Base-by-base conservation (phyloP, 2,113 vertebrate species). In the Sapajus apella region DNA sequence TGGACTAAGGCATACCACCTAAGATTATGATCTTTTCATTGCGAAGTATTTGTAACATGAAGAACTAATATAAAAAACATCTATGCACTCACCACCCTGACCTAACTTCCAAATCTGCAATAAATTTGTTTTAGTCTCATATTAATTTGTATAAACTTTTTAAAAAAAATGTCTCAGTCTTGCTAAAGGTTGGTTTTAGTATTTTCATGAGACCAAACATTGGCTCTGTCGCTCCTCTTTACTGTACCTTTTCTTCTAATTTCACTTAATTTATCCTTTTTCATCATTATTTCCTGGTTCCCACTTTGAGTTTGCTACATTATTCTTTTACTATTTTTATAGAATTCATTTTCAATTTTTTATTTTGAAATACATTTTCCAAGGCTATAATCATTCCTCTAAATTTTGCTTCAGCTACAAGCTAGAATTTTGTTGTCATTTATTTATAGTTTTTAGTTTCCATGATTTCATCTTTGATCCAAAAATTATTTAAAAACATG, bases 331-430 rank as follows among this genome's bases (percentile, higher is more conserved):
- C 7, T 83, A 64, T 43, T 64, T 88, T 89, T 84, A 81, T 56
- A 43, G 81, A 70, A 81, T 43, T n/a, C 56, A 93, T 7, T 86
- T 77, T 91, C 11, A 82, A 27, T n/a, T 40, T 45, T 73, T 94
- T 89, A 45, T 70, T 91, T 58, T 21, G 82, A 81, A 12, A 73
- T 30, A 76, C 35, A 75, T 9, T 43, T 83, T 79, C 56, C 35
- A 84, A 93, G 23, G 70, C 70, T 91, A 61, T 23, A 81, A 35
- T 55, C 68, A 73, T 85, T 58, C 66, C 55, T 75, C 43, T 94
- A 95, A 73, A 77, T 96, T 92, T 21, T 96, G 76, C 40, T 96
- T 92, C 96, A 83, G 52, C 13, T 83, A 66, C 37, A 82, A 35
- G 45, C 2, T 25, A 66, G n/a, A 66, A 13, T 32, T 61, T 88